Percentiles rank a stretch among this genome's conserved stretches.
These are phyloP conservation scores for Pandion haliaetus DNA, from an alignment of 2,113 vertebrate species.

Conservation along the genomic window DNA sequence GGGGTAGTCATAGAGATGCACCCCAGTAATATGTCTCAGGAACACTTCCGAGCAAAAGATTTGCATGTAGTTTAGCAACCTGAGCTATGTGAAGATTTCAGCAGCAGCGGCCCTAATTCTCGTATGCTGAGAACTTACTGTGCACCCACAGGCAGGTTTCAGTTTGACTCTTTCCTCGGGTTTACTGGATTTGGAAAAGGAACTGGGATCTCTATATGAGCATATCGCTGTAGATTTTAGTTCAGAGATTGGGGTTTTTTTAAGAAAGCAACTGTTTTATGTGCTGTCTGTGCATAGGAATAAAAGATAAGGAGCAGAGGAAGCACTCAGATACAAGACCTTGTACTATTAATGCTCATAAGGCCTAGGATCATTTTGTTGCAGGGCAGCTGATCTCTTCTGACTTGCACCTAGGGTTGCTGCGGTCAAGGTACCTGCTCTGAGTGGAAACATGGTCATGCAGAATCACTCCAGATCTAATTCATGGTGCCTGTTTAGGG, in stretches of 20 bases:
- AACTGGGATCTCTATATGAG: constrained; percentile 11
- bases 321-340: neutral
- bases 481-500: neutral
- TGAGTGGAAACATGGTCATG: neutral
- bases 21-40: neutral
- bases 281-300: neutral
- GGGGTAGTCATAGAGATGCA: neutral
- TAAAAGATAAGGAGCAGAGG: neutral
- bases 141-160: constrained; percentile 2
- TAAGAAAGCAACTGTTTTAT: neutral
- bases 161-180: neutral
- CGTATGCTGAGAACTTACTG: neutral
- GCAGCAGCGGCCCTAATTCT: neutral
- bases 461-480: neutral
- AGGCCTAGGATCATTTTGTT: neutral
- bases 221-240: neutral
- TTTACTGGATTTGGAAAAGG: constrained; percentile 13
- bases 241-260: neutral
- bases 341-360: neutral
- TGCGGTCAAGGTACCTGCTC: neutral
- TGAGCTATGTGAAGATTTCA: neutral
- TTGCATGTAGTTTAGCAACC: neutral
- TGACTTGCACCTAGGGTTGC: neutral
- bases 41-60: neutral
- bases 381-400: neutral